phyloP scores from a whole-genome alignment of 2,888 invertebrate genomes.

The Bombyx huttoni region DNA sequence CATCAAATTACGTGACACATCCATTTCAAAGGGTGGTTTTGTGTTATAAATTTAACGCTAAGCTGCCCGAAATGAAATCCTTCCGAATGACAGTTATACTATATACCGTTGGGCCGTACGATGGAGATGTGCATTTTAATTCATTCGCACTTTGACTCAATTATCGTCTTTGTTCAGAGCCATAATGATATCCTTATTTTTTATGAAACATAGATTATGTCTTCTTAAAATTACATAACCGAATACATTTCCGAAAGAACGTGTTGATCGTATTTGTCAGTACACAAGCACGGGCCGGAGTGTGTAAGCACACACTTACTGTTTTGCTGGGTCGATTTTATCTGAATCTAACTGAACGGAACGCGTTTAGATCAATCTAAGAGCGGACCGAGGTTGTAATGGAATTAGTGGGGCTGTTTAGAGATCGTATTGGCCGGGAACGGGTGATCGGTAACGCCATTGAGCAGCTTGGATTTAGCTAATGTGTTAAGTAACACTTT shows the following conservation, averaged over 20 bases:
- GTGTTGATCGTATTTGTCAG: too few species aligned
- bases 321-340: too few species aligned
- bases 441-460: not conserved
- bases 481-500: not conserved
- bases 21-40: slow-evolving; percentile 7
- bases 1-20: slow-evolving; percentile 9
- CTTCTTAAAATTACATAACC: too few species aligned
- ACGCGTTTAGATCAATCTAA: not conserved
- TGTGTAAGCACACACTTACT: too few species aligned
- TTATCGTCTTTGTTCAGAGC: too few species aligned
- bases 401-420: not conserved
- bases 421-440: not conserved
- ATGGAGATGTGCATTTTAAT: too few species aligned
- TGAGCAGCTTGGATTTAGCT: not conserved
- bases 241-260: too few species aligned
- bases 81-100: not conserved
- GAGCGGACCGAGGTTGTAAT: not conserved
- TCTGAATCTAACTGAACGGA: not conserved
- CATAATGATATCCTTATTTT: too few species aligned
- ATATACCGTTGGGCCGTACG: too few species aligned
- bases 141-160: too few species aligned
- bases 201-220: too few species aligned
- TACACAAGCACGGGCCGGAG: too few species aligned
- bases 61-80: slow-evolving; percentile 2
- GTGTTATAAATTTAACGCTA: slow-evolving; percentile 6